These are phyloP conservation scores for Neria commutata DNA, from an alignment of 2,888 invertebrate species.

Conservation along the genomic window DNA sequence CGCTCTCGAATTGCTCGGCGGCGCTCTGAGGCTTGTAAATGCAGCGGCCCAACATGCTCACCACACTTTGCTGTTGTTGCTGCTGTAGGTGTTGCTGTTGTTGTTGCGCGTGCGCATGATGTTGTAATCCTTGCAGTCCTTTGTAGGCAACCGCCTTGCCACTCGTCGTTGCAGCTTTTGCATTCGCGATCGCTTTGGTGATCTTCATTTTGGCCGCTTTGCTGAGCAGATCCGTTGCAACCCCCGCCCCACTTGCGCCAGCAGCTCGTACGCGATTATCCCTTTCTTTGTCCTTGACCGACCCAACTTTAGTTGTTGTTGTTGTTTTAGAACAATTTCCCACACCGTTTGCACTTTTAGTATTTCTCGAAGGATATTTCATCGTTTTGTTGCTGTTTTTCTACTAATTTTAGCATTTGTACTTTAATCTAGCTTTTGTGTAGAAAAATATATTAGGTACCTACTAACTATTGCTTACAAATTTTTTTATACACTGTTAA, in stretches of 20 bases:
- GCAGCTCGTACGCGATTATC: constrained; percentile 10
- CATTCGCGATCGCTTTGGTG: constrained; percentile 44
- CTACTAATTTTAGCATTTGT: not conserved
- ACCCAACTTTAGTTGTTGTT: too few relatives aligned
- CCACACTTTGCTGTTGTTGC: not conserved
- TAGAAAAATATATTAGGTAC: not conserved
- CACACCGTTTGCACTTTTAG: constrained; percentile 4
- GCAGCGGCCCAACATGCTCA: not conserved
- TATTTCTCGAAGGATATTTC: constrained; percentile 18
- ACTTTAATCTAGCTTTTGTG: not conserved
- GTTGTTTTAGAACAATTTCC: too few relatives aligned
- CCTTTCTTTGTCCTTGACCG: constrained; percentile 41
- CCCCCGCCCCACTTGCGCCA: constrained; percentile 8
- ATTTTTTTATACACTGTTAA: not conserved
- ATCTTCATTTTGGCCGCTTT: constrained; percentile 56
- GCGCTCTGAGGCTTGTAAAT: too few relatives aligned
- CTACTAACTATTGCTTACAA: not conserved
- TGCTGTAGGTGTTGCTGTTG: not conserved
- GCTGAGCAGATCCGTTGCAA: constrained; percentile 37
- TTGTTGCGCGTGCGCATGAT: constrained; percentile 3
- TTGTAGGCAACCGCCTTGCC: constrained; percentile 16
- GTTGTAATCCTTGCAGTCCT: constrained; percentile 3
- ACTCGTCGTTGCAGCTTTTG: constrained; percentile 34
- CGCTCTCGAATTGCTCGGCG: not conserved
- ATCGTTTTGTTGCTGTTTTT: constrained; percentile 13